Conservation (phyloP, 2,888 invertebrate species). For the Agonopterix arenella region DNA sequence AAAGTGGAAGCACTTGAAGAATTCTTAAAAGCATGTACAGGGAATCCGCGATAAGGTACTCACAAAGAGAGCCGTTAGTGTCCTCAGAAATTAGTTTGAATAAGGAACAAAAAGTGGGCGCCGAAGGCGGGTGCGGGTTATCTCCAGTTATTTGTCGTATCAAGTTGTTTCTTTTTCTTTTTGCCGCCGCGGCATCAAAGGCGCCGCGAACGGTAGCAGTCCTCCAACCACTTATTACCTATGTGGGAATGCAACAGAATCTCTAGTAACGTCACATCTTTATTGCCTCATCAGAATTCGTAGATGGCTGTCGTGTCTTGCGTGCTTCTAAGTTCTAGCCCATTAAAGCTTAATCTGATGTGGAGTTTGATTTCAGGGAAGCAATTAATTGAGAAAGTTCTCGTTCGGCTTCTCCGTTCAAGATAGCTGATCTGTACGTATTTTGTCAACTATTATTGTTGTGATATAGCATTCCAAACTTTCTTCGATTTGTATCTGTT, state of each 20-base stretch:
- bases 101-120: conserved; percentile 57
- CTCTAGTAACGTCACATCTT: conserved; percentile 43
- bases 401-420: background rate
- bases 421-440: background rate
- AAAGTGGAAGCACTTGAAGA: background rate
- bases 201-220: conserved; percentile 60
- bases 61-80: conserved; percentile 33
- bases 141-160: conserved; percentile 72
- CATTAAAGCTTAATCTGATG: conserved; percentile 31
- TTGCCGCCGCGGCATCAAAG: conserved; percentile 52
- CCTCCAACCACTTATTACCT: conserved; percentile 38
- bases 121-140: conserved; percentile 50
- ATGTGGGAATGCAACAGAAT: conserved; percentile 46
- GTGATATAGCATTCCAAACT: too few species aligned
- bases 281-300: conserved; percentile 48
- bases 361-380: conserved; percentile 37
- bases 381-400: conserved; percentile 31
- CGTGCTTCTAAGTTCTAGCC: conserved; percentile 14
- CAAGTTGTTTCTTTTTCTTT: conserved; percentile 56
- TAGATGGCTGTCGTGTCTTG: conserved; percentile 21
- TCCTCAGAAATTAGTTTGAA: conserved; percentile 47
- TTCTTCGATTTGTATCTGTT: too few species aligned
- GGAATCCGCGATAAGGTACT: conserved; percentile 32
- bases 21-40: conserved; percentile 4
- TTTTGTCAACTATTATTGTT: too few species aligned